Base-by-base conservation (phyloP, 2,113 vertebrate species). In the Nothobranchius kuhntae region DNA sequence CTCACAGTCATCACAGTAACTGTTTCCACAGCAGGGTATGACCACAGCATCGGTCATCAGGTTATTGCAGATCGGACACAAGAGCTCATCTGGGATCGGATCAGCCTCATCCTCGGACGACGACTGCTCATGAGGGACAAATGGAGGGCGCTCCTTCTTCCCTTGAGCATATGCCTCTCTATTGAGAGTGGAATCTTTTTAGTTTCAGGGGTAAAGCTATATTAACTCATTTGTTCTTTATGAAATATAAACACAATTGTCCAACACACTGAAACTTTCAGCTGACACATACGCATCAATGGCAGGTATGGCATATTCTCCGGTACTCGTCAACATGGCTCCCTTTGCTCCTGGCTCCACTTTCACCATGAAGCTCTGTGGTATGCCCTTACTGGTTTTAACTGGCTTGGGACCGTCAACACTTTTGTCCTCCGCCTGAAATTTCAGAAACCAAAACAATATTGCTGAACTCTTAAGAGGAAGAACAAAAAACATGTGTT, bases 11-110 rank as follows among this genome's bases (percentile, higher is more conserved):
- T 99, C 98, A 52, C 98, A 99, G 46, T 99, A 99, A 78, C 97
- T 98, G 92, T 99, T 99, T 75, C 98, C 98, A 73, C 98, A 99
- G 92, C 98, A 99, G 54, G 98, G 98, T 82, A 99, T 99, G 53
- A 99, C 96, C 12, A 98, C 98, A 0, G 98, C 98, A 13, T 99
- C 98, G 0, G 93, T 96, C 98, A 99, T 99, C 73, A 98, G 95
- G 75, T 99, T 96, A 61, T 98, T 99, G 86, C 97, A 99, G 79
- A 99, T 96, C 2, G 98, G 95, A 91, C 98, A 99, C 9, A 99
- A 73, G 42, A 99, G 89, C 72, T 99, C 98, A 44, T 99, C 98
- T 0, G 98, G 98, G 62, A 99, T 96, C 1, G 97, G 98, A 78
- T 99, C 97, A 0, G 87, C 45, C 9, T 99, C 98, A 46, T 99